Percentiles rank a stretch among this genome's conserved stretches.
phyloP scores from a whole-genome alignment of 2,113 vertebrate genomes.

The Acanthisitta chloris region DNA sequence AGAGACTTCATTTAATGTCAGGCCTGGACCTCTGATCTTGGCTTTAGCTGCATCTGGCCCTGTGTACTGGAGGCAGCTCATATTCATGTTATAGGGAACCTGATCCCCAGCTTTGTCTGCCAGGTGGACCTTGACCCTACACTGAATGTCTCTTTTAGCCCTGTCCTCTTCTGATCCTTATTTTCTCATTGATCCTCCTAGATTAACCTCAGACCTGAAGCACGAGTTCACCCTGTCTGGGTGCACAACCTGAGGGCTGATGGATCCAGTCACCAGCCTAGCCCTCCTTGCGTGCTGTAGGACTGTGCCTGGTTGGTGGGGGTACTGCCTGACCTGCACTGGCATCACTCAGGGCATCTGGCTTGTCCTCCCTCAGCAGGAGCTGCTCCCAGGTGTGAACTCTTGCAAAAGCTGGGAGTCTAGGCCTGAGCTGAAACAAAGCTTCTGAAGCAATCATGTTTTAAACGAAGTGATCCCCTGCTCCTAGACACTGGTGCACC shows the following conservation, averaged over 20 bases:
- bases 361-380: neutral
- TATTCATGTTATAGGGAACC: neutral
- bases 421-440: neutral
- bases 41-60: neutral
- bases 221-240: neutral
- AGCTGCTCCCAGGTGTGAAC: neutral
- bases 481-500: rapidly evolving
- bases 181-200: neutral
- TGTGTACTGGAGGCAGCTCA: neutral
- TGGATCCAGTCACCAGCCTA: neutral
- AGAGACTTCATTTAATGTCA: neutral
- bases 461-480: too few species aligned
- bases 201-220: neutral
- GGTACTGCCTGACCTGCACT: neutral
- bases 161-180: neutral
- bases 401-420: neutral
- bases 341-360: neutral
- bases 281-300: neutral
- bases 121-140: neutral
- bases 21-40: neutral
- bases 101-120: neutral
- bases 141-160: neutral
- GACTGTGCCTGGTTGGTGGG: neutral
- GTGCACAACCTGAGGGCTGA: neutral
- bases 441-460: neutral